Conservation (phyloP, 2,113 vertebrate species). For the Emydura subglobosa region DNA sequence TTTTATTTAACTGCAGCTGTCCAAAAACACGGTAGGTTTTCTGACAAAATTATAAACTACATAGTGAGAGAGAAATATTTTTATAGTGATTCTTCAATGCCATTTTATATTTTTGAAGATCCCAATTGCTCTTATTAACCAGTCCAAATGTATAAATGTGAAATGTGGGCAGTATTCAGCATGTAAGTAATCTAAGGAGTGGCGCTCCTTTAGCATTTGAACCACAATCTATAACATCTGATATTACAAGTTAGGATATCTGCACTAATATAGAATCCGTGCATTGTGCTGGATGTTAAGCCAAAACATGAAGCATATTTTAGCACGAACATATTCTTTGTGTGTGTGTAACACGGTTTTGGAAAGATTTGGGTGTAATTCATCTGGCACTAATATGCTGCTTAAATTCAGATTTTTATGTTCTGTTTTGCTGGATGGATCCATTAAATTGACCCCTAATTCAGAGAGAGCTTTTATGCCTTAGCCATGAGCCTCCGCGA, state of each 20-base stretch:
- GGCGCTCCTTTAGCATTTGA: background rate
- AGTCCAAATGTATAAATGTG: background rate
- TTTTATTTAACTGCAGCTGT: slow-evolving; percentile 44
- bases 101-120: slow-evolving; percentile 40
- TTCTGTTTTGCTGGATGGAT: accelerated
- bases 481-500: accelerated
- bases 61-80: slow-evolving; percentile 51
- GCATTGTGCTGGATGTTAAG: background rate
- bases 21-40: slow-evolving; percentile 56
- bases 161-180: background rate
- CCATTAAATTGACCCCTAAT: background rate
- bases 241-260: background rate
- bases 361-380: background rate
- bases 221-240: slow-evolving; percentile 6
- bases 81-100: slow-evolving; percentile 24
- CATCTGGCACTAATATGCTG: background rate
- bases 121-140: slow-evolving; percentile 12
- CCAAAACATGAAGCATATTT: background rate
- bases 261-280: background rate
- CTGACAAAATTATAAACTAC: slow-evolving; percentile 20
- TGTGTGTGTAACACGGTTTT: background rate
- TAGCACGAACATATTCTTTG: background rate
- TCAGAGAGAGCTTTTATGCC: background rate
- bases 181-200: background rate
- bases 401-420: accelerated